phyloP scores from a whole-genome alignment of 1,140 invertebrate species.

The Caerostris darwini region DNA sequence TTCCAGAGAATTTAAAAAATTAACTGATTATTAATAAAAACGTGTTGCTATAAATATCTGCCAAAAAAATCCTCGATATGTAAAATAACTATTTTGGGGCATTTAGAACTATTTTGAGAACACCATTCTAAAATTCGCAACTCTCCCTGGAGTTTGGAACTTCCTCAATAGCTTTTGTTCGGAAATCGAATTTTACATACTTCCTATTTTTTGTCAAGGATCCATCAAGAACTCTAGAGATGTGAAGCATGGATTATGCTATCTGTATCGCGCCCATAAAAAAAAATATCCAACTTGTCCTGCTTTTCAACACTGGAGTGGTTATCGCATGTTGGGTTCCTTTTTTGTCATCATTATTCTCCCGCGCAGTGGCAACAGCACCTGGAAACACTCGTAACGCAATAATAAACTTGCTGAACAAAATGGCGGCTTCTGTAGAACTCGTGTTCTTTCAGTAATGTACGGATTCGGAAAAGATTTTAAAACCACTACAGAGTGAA shows the following conservation, averaged over 20 bases:
- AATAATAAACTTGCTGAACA: conserved; percentile 37
- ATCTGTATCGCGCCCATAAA: not conserved
- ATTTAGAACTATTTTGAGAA: not conserved
- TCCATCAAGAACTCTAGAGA: conserved; percentile 15
- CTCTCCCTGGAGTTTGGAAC: not conserved
- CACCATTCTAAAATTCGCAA: not conserved
- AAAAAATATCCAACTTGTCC: conserved; percentile 57
- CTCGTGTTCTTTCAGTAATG: conserved; percentile 30
- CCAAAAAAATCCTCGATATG: not conserved
- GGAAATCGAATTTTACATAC: conserved; percentile 50
- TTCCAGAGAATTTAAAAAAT: not conserved
- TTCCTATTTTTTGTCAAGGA: conserved; percentile 39
- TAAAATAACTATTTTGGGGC: not conserved
- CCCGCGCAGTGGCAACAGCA: conserved; percentile 56
- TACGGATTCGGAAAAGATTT: conserved; percentile 36
- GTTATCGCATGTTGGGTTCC: not conserved
- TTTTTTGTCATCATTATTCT: conserved; percentile 40
- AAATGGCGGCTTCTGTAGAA: conserved; percentile 49
- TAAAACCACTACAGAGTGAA: conserved; percentile 15
- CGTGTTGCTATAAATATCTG: not conserved
- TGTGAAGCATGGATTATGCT: conserved; percentile 47
- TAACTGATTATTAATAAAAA: not conserved
- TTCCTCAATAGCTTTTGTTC: conserved; percentile 16
- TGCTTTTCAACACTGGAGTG: conserved; percentile 38
- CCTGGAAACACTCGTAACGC: conserved; percentile 66